Evolutionary conservation across 2,888 invertebrate genomes (phyloP).

Genomic region (Conops quadrifasciatus): DNA sequence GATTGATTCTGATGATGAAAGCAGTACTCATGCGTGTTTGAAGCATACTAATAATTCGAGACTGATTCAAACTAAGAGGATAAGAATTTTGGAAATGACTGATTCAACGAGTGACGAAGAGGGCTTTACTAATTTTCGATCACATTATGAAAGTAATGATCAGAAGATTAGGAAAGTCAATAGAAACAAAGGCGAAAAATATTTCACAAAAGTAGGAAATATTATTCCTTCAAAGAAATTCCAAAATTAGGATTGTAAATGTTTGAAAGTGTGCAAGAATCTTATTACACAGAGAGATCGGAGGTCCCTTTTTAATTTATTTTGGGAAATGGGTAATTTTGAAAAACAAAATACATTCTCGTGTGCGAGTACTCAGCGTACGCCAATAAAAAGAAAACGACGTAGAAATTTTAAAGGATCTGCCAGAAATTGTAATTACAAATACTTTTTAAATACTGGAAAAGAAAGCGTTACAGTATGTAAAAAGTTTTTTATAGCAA

Average conservation of each 20-base stretch:
- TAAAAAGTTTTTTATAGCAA: conserved; percentile 2
- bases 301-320: conserved; percentile 21
- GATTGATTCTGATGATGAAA: not conserved
- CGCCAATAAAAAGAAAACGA: conserved; percentile 14
- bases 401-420: too few relatives aligned
- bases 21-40: too few relatives aligned
- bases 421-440: too few relatives aligned
- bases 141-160: not conserved
- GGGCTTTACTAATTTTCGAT: not conserved
- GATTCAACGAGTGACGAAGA: not conserved
- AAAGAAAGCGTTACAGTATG: too few relatives aligned
- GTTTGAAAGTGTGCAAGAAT: conserved; percentile 27
- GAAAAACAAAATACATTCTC: conserved; percentile 31
- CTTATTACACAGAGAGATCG: conserved; percentile 16
- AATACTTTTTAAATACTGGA: conserved; percentile 23
- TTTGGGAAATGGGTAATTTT: conserved; percentile 29
- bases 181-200: conserved; percentile 27
- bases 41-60: not conserved
- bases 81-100: conserved; percentile 1
- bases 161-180: conserved; percentile 1
- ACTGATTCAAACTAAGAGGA: not conserved
- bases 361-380: conserved; percentile 9
- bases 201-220: conserved; percentile 33
- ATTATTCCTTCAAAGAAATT: conserved; percentile 20
- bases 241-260: conserved; percentile 33